Evolutionary conservation across 2,797 vertebrate genomes (phyloP).

Genomic region (Pipistrellus kuhlii): DNA sequence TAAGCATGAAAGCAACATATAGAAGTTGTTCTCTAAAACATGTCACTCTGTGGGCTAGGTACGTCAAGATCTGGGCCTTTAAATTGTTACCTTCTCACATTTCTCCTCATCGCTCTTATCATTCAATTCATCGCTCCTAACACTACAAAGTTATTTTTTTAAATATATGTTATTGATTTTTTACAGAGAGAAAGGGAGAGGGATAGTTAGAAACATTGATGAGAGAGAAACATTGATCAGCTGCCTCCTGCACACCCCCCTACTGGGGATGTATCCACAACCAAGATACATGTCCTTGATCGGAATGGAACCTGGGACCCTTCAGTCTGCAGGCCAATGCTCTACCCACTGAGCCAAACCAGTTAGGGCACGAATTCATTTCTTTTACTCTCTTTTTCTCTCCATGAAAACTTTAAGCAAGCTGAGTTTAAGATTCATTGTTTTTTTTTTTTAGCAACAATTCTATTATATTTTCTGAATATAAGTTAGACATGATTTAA

Average conservation of each 20-base stretch:
- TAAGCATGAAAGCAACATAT: neutral
- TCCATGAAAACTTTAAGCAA: neutral
- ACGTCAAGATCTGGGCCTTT: neutral
- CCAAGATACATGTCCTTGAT: too few species aligned
- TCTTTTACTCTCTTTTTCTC: neutral
- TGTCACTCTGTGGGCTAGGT: too few species aligned
- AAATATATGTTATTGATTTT: too few species aligned
- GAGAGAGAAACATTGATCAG: too few species aligned
- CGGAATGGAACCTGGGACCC: too few species aligned
- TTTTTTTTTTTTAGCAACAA: neutral
- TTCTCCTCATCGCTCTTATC: neutral
- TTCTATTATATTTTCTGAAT: neutral
- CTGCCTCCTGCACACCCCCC: too few species aligned
- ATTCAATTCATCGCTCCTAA: neutral
- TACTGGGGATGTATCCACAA: too few species aligned
- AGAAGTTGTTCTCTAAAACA: neutral
- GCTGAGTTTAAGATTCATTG: neutral
- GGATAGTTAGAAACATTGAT: too few species aligned
- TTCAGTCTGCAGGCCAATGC: too few species aligned
- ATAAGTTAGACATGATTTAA: neutral
- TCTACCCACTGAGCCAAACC: too few species aligned
- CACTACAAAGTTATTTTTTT: neutral
- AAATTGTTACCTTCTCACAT: neutral
- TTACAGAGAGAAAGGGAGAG: too few species aligned
- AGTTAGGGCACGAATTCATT: neutral